Conservation (phyloP, 2,888 invertebrate genomes). For the Homarus gammarus region DNA sequence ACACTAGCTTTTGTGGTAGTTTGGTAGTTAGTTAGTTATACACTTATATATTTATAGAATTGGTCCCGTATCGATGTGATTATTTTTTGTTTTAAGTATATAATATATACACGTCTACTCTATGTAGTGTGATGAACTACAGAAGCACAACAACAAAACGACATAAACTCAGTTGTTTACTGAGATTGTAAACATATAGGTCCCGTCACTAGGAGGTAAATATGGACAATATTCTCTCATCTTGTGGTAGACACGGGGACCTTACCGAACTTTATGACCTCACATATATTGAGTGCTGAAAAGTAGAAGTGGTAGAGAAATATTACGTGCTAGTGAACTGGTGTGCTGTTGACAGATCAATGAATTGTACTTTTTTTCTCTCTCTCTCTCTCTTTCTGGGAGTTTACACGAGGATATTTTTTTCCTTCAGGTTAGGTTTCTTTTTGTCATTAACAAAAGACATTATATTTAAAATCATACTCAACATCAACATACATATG, state of each 20-base stretch:
- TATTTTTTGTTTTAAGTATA: no score
- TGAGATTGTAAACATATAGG: neutral
- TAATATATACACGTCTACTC: neutral
- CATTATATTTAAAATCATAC: neutral
- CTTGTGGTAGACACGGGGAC: conserved; percentile 24
- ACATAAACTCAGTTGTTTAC: conserved; percentile 24
- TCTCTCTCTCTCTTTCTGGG: no score
- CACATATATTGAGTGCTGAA: conserved; percentile 56
- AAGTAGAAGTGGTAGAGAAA: conserved; percentile 27
- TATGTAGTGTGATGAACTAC: neutral
- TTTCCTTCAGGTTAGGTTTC: neutral
- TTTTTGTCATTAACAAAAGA: neutral
- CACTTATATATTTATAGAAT: neutral
- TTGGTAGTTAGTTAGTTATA: no score
- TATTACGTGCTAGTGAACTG: conserved; percentile 48
- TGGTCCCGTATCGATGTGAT: neutral
- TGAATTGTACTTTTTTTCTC: neutral
- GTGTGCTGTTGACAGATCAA: conserved; percentile 11
- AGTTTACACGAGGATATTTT: neutral
- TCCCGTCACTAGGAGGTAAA: neutral
- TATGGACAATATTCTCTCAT: neutral
- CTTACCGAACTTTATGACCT: conserved; percentile 48
- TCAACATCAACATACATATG: neutral
- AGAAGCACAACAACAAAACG: conserved; percentile 31
- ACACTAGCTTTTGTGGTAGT: neutral